These are phyloP conservation scores for Siphlonurus alternatus DNA, from an alignment of 2,888 invertebrate species.

Conservation along the genomic window DNA sequence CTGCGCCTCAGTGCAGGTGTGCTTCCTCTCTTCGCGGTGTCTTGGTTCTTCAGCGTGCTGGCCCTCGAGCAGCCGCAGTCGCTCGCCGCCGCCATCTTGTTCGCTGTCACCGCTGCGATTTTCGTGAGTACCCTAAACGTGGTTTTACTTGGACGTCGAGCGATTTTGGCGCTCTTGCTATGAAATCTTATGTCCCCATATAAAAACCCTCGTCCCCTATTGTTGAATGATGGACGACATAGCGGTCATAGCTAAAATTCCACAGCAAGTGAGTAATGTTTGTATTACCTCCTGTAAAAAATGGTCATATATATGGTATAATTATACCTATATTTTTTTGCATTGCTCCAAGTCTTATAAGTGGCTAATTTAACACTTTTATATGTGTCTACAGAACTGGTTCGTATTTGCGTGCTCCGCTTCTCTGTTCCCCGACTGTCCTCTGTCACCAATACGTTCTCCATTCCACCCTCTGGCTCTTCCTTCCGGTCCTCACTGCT, in stretches of 20 bases:
- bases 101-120: background rate
- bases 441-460: background rate
- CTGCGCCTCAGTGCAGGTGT: constrained; percentile 46
- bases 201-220: background rate
- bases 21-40: constrained; percentile 50
- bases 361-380: too few species aligned
- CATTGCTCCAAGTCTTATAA: too few species aligned
- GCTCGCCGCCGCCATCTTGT: constrained; percentile 11
- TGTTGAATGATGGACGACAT: too few species aligned
- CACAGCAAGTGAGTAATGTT: too few species aligned
- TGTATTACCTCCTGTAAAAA: too few species aligned
- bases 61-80: constrained; percentile 46
- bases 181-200: background rate
- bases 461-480: background rate
- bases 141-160: too few species aligned
- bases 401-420: background rate
- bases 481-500: background rate
- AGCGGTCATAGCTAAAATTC: too few species aligned
- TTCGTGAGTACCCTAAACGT: background rate
- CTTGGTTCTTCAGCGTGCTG: constrained; percentile 57
- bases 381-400: background rate
- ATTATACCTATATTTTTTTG: too few species aligned
- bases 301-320: too few species aligned
- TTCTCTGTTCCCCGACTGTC: background rate
- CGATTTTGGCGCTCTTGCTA: background rate